A percentile compares a stretch with the other conserved stretches of the same genome.
Evolutionary conservation across 1,140 invertebrate species (phyloP).

Genomic region (Semibalanus balanoides): DNA sequence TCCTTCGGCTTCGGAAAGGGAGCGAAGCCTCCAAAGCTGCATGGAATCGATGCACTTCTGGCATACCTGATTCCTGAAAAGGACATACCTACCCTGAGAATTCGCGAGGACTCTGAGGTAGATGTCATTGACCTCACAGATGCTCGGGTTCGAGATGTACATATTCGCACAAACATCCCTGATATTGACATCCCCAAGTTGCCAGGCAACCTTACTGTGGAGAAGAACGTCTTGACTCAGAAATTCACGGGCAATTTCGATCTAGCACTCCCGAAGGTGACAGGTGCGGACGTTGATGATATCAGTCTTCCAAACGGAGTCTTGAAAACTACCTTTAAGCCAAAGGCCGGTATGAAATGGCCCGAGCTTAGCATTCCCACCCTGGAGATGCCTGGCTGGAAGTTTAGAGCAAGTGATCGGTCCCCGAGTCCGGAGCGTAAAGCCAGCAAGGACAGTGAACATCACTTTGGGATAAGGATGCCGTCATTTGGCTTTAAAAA

Average conservation of each 20-base stretch:
- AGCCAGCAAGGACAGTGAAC: background rate
- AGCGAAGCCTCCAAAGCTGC: background rate
- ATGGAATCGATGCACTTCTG: background rate
- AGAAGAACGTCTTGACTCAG: background rate
- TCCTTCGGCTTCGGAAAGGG: background rate
- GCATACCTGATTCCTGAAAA: background rate
- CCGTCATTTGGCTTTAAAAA: background rate
- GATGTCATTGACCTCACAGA: background rate
- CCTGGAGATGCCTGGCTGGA: background rate
- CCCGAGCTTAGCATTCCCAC: background rate
- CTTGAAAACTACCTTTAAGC: background rate
- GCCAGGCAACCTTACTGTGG: background rate
- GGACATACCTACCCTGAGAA: background rate
- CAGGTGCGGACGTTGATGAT: background rate
- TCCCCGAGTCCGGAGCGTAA: background rate
- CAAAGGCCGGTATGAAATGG: background rate
- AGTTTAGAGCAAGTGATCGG: background rate
- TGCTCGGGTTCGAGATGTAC: background rate
- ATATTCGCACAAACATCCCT: background rate
- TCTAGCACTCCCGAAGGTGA: background rate
- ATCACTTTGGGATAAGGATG: background rate
- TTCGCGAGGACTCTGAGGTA: background rate
- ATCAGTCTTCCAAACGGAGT: background rate
- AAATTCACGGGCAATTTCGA: background rate
- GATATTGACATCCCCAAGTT: background rate